These are phyloP conservation scores for Neodon shergylaensis DNA, from an alignment of 2,113 vertebrate genomes.

Conservation along the genomic window DNA sequence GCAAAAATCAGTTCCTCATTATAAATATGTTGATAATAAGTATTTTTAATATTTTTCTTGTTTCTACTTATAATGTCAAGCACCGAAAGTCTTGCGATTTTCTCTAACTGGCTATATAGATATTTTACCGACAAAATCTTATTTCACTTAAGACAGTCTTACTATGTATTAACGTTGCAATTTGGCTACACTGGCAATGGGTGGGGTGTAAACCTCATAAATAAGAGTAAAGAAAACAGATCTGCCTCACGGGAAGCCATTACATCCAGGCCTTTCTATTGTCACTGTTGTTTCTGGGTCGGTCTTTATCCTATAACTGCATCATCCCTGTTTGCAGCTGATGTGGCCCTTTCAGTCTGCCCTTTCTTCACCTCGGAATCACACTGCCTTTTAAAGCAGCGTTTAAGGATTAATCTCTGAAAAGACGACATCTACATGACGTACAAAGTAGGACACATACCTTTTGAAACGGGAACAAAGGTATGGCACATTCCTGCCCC, in stretches of 20 bases:
- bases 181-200: background rate
- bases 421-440: background rate
- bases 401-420: constrained; percentile 29
- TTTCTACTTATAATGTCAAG: background rate
- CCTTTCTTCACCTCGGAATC: background rate
- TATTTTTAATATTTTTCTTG: constrained; percentile 9
- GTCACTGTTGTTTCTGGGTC: constrained; percentile 35
- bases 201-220: constrained; percentile 35
- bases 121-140: constrained; percentile 9
- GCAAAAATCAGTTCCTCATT: background rate
- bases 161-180: background rate
- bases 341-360: background rate
- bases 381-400: background rate
- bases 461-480: background rate
- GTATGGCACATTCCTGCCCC: background rate
- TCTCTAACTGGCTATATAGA: background rate
- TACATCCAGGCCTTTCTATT: constrained; percentile 16
- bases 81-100: constrained; percentile 32
- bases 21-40: background rate
- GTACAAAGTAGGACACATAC: background rate
- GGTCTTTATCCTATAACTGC: background rate
- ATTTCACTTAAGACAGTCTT: background rate
- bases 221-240: constrained; percentile 38
- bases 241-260: background rate
- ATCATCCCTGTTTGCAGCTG: background rate